Evolutionary conservation across 2,797 vertebrate species (phyloP).

Genomic region (Gallirallus australis): DNA sequence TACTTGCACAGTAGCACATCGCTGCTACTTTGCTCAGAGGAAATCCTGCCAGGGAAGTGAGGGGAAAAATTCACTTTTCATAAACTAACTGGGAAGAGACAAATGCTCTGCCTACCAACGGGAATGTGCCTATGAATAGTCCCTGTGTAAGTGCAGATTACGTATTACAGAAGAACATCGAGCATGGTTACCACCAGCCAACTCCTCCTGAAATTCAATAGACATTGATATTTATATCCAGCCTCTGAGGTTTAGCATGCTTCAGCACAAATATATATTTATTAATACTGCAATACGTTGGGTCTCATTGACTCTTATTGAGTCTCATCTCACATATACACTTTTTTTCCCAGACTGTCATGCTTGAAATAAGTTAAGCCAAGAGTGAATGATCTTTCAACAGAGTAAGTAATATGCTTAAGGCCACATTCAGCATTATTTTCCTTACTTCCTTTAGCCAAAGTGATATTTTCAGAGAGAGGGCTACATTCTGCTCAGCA

Average conservation of each 20-base stretch:
- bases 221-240: constrained; percentile 52
- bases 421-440: neutral
- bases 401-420: neutral
- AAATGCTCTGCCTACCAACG: constrained; percentile 41
- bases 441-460: neutral
- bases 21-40: constrained; percentile 6
- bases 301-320: neutral
- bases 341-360: neutral
- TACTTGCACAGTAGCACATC: neutral
- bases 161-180: neutral
- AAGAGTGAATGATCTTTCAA: constrained; percentile 15
- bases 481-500: neutral
- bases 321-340: neutral
- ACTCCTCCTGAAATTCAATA: constrained; percentile 54
- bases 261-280: constrained; percentile 50
- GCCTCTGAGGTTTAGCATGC: constrained; percentile 29
- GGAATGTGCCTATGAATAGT: constrained; percentile 39
- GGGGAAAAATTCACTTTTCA: constrained; percentile 24
- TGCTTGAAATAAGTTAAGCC: constrained; percentile 1
- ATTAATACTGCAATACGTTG: neutral
- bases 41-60: neutral
- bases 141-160: constrained; percentile 37
- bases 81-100: constrained; percentile 52
- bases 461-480: constrained; percentile 17
- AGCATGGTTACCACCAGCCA: neutral